These are phyloP conservation scores for Corvus hawaiiensis DNA, from an alignment of 2,113 vertebrate species.

Conservation along the genomic window DNA sequence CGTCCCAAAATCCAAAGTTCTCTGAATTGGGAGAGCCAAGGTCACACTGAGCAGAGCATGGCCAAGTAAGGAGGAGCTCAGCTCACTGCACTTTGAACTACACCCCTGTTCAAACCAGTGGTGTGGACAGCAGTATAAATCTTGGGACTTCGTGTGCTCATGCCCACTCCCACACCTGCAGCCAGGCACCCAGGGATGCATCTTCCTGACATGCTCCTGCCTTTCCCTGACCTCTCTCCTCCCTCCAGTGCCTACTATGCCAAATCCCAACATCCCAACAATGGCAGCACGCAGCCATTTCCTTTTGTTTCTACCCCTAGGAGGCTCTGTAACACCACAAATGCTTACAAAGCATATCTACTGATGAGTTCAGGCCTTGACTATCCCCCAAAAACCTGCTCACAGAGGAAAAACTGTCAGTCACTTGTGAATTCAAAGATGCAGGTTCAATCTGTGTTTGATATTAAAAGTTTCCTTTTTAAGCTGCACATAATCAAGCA, in stretches of 20 bases:
- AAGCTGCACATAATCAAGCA: neutral
- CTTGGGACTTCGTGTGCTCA: neutral
- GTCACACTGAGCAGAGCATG: accelerated
- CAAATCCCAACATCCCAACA: neutral
- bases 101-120: neutral
- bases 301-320: neutral
- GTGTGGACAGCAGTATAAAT: neutral
- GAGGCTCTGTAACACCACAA: neutral
- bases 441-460: neutral
- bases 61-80: neutral
- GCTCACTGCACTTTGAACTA: neutral
- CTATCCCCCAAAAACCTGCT: neutral
- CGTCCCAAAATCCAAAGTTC: neutral
- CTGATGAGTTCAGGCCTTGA: neutral
- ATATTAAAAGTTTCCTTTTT: neutral
- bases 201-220: accelerated
- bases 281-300: neutral
- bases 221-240: neutral
- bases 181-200: neutral
- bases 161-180: neutral
- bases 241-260: neutral
- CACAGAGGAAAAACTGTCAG: neutral
- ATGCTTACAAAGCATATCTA: neutral
- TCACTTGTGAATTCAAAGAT: neutral
- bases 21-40: neutral